phyloP scores from a whole-genome alignment of 2,113 vertebrate genomes.

The Cettia cetti region DNA sequence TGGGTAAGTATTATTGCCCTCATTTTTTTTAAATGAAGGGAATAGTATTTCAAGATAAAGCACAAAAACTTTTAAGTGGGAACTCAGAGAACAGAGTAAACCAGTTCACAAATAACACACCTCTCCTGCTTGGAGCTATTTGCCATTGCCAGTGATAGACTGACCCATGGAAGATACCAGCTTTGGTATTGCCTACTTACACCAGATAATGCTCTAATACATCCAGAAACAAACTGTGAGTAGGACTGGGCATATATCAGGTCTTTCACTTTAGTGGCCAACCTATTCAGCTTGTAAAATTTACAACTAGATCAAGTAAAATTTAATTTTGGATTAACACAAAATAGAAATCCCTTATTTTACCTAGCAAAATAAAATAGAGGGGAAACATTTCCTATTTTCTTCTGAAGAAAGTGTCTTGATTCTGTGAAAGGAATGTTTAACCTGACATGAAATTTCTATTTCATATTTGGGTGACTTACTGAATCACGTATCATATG shows the following conservation, averaged over 20 bases:
- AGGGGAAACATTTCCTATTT: accelerated
- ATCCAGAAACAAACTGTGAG: neutral
- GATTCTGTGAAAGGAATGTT: neutral
- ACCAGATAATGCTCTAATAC: neutral
- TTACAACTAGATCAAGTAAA: neutral
- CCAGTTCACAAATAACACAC: neutral
- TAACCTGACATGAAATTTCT: neutral
- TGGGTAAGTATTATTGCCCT: constrained; percentile 35
- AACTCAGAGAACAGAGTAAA: neutral
- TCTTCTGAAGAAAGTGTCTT: neutral
- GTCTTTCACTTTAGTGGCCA: neutral
- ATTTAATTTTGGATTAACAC: neutral
- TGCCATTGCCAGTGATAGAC: neutral
- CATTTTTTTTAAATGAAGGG: neutral
- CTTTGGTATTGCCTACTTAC: neutral
- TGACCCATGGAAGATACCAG: neutral
- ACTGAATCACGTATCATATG: neutral
- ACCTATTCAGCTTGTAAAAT: neutral
- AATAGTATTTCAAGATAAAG: neutral
- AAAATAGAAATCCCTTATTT: neutral
- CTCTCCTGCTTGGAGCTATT: neutral
- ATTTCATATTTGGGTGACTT: neutral
- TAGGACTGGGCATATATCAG: neutral
- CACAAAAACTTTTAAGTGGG: neutral
- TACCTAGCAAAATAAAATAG: neutral